Evolutionary conservation across 2,113 vertebrate genomes (phyloP).

Genomic region (Phodopus roborovskii): DNA sequence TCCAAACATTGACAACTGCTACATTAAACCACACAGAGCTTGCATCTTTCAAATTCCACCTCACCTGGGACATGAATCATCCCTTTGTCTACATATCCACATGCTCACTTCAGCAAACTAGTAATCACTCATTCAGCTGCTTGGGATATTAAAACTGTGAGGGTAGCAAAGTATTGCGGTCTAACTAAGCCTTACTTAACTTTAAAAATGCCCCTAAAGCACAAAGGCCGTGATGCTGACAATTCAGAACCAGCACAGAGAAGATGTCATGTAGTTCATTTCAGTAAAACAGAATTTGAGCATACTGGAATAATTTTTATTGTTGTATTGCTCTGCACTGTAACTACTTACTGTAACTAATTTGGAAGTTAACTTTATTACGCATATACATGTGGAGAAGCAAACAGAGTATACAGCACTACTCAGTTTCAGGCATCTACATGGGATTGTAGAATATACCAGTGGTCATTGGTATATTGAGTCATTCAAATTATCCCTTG

Average conservation of each 20-base stretch:
- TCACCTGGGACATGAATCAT: neutral
- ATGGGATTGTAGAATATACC: neutral
- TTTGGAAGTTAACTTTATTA: neutral
- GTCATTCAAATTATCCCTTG: neutral
- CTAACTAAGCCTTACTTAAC: neutral
- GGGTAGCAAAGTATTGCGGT: no score
- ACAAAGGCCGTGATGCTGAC: neutral
- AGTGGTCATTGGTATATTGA: neutral
- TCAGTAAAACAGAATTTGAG: neutral
- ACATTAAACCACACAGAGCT: neutral
- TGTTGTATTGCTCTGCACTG: neutral
- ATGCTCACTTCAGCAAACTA: no score
- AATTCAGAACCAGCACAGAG: neutral
- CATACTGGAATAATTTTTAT: neutral
- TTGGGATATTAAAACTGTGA: neutral
- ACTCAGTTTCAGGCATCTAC: neutral
- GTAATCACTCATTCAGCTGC: neutral
- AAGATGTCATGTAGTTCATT: neutral
- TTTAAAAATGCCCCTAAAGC: neutral
- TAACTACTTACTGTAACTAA: neutral
- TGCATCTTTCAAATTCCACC: neutral
- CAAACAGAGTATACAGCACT: neutral
- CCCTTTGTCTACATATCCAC: neutral
- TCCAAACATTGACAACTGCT: no score
- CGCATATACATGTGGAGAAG: neutral